Conservation (phyloP, 2,113 vertebrate species). For the Cryptoleucopteryx plumbea region DNA sequence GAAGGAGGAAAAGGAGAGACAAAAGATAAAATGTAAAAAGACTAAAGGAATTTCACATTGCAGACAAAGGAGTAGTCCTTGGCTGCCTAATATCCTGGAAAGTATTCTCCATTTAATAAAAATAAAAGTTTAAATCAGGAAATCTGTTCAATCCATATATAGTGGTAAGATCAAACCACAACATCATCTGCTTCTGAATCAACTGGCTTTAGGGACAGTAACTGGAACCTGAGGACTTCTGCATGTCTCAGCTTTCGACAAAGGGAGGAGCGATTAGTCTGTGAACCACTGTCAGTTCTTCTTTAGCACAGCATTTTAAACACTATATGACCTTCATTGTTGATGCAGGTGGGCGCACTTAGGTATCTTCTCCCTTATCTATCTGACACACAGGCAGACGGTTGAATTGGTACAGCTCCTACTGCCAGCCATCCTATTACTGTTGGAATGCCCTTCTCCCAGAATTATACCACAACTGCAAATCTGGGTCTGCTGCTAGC, state of each 20-base stretch:
- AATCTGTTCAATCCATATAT: not conserved
- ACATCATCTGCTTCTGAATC: not conserved
- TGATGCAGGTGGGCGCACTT: not conserved
- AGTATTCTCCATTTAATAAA: not conserved
- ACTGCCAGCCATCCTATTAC: not conserved
- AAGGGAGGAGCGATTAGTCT: not conserved
- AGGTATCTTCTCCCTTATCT: not conserved
- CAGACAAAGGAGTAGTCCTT: slow-evolving; percentile 2
- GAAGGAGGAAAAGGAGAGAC: not conserved
- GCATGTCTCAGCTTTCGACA: not conserved
- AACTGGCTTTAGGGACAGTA: not conserved
- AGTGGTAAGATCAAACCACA: not conserved
- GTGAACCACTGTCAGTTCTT: not conserved
- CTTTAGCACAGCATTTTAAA: not conserved
- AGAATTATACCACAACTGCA: not conserved
- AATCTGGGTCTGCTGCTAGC: not conserved
- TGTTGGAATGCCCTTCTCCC: not conserved
- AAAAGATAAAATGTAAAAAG: not conserved
- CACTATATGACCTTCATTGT: not conserved
- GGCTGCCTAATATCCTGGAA: not conserved
- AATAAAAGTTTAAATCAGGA: not conserved
- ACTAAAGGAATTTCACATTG: not conserved
- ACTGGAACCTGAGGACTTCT: not conserved
- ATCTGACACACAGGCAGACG: not conserved
- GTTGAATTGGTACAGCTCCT: not conserved